A percentile compares a stretch with the other conserved stretches of the same genome.
Evolutionary conservation across 2,797 vertebrate species (phyloP).

Genomic region (Etheostoma nigrum): DNA sequence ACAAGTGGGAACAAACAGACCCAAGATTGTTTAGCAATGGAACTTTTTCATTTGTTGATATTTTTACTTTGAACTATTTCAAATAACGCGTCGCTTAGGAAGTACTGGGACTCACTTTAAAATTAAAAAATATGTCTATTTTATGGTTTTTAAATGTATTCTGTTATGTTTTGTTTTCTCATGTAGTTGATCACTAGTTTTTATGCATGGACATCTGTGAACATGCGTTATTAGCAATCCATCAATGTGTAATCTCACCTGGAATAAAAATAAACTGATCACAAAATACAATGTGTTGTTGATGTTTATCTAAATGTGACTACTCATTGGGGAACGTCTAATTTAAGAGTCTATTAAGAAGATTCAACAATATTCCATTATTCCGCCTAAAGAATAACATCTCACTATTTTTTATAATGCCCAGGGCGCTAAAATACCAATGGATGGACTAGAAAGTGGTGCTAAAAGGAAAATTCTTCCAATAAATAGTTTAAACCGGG

Average conservation of each 20-base stretch:
- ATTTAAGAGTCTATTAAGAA: background rate
- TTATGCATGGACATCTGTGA: too few species aligned
- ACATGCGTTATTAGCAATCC: too few species aligned
- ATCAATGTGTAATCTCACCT: too few species aligned
- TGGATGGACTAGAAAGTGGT: background rate
- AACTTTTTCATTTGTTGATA: slow-evolving; percentile 9
- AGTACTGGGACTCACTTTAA: background rate
- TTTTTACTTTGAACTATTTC: slow-evolving; percentile 3
- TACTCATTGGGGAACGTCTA: background rate
- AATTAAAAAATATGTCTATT: too few species aligned
- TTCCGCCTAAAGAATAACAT: background rate
- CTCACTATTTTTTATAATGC: background rate
- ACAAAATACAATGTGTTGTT: background rate
- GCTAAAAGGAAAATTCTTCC: slow-evolving; percentile 1
- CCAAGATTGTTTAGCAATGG: background rate
- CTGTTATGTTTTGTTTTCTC: too few species aligned
- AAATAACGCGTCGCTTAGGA: slow-evolving; percentile 2
- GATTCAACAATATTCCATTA: background rate
- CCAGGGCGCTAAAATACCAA: background rate
- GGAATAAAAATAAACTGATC: too few species aligned
- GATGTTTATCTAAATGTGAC: too few species aligned
- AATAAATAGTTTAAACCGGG: background rate
- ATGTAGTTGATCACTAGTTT: too few species aligned
- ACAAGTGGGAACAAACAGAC: slow-evolving; percentile 13
- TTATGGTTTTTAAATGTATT: too few species aligned